Evolutionary conservation across 1,140 invertebrate genomes (phyloP), one percentile per base, ranked within the genome.

Genomic region (Drepana arcuata): DNA sequence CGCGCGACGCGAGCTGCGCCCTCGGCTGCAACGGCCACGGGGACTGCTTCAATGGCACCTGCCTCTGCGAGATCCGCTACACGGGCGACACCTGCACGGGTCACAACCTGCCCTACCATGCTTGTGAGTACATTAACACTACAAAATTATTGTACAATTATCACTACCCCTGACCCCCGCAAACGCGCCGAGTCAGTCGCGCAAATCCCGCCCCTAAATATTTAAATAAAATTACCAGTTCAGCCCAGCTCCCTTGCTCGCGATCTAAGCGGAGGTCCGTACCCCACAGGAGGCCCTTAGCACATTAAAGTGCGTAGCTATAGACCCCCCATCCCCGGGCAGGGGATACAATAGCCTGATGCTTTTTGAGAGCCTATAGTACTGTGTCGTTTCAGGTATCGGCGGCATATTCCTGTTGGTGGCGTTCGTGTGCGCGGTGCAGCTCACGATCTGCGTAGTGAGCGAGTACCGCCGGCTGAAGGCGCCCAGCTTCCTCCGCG

Each of bases 31-130:
- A 91, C 43, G 93, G 94, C n/a, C 90, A 93, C 42, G 95, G 95
- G 6, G 93, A 95, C 79, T 97, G 95, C 74, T 88, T 93, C 46
- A 94, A 96, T 74, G 94, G 94, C 25, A 94, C 93, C 18, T 96
- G 95, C 68, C 85, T 95, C 41, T 97, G 95, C 74, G 93, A 95
- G 85, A 95, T 96, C 65, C 87, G 87, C 34, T 86, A 84, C 68
- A 63, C 87, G 11, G 88, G 88, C 7, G 87, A 88, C 36, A 74
- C 87, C 40, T 89, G 88, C 65, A 83, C 86, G 44, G 86, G 85
- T 25, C 87, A 85, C 40, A 89, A 89, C 64, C 53, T 89, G 46
- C 85, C 88, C 9, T 89, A 89, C 50, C 88, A 88, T 55, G 84
- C 84, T n/a, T 86, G 85, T 80, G 59, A 77, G 72, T 59, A 46